These are phyloP conservation scores for Pseudoatta argentina DNA, from an alignment of 1,140 invertebrate genomes.

Conservation along the genomic window DNA sequence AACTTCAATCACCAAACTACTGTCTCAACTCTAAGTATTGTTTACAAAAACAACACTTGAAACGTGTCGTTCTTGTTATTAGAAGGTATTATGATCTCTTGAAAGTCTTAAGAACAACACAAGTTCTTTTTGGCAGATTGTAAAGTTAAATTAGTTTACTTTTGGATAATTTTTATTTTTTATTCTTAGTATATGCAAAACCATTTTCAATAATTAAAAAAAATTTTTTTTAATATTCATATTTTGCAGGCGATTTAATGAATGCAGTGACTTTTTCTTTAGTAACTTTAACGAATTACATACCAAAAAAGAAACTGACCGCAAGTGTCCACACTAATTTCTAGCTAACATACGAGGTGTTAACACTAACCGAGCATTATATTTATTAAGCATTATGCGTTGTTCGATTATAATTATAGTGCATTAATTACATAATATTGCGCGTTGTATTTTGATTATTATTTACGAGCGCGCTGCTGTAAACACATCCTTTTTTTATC, in stretches of 20 bases:
- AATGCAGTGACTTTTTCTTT: constrained; percentile 6
- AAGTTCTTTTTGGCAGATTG: too few relatives aligned
- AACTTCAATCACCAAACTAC: too few relatives aligned
- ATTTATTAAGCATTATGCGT: constrained; percentile 1
- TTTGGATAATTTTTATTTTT: too few relatives aligned
- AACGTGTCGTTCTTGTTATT: too few relatives aligned
- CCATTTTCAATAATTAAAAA: too few relatives aligned
- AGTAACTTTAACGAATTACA: not conserved
- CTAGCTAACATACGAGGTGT: not conserved
- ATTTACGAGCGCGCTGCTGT: not conserved
- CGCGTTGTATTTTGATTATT: constrained; percentile 1
- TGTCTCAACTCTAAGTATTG: too few relatives aligned
- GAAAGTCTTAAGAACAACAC: too few relatives aligned
- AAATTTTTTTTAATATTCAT: not conserved
- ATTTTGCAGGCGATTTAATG: not conserved
- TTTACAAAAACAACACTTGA: too few relatives aligned
- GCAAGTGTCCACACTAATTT: not conserved
- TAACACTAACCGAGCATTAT: constrained; percentile 17
- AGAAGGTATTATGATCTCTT: too few relatives aligned
- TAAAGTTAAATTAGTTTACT: too few relatives aligned
- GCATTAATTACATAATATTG: constrained; percentile 17
- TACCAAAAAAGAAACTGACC: not conserved
- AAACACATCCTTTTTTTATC: constrained; percentile 13
- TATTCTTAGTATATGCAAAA: too few relatives aligned
- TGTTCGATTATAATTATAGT: constrained; percentile 19